Percentiles rank a stretch among this genome's conserved stretches.
Evolutionary conservation across 2,113 vertebrate genomes (phyloP).

Genomic region (Erinaceus europaeus): DNA sequence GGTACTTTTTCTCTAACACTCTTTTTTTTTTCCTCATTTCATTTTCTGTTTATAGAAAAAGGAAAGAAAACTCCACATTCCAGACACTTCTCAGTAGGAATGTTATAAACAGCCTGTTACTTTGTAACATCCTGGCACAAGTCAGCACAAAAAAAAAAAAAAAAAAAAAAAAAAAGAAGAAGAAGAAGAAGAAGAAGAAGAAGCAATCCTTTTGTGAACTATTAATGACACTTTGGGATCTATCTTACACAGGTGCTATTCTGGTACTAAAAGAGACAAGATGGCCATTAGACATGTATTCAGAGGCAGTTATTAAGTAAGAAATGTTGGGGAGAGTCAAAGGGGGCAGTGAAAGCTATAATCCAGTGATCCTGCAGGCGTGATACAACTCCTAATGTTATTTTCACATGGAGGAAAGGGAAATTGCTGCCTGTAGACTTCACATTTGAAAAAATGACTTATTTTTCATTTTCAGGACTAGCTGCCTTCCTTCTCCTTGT

Average conservation of each 20-base stretch:
- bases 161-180: too few relatives aligned
- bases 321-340: background rate
- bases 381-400: background rate
- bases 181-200: too few relatives aligned
- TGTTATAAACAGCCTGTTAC: background rate
- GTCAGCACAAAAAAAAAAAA: background rate
- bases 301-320: background rate
- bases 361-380: background rate
- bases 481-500: constrained; percentile 2
- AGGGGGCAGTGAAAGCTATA: background rate
- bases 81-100: background rate
- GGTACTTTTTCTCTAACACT: accelerated
- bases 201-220: constrained; percentile 7
- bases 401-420: constrained; percentile 24
- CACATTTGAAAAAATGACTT: constrained; percentile 19
- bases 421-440: constrained; percentile 13
- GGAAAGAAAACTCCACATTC: background rate
- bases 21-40: background rate
- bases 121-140: background rate
- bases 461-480: background rate
- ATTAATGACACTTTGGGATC: background rate
- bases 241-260: background rate
- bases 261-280: background rate
- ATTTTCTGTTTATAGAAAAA: background rate
- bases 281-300: background rate